These are phyloP conservation scores for Probaryconus sp. DNA, from an alignment of 1,140 invertebrate species.

Conservation along the genomic window DNA sequence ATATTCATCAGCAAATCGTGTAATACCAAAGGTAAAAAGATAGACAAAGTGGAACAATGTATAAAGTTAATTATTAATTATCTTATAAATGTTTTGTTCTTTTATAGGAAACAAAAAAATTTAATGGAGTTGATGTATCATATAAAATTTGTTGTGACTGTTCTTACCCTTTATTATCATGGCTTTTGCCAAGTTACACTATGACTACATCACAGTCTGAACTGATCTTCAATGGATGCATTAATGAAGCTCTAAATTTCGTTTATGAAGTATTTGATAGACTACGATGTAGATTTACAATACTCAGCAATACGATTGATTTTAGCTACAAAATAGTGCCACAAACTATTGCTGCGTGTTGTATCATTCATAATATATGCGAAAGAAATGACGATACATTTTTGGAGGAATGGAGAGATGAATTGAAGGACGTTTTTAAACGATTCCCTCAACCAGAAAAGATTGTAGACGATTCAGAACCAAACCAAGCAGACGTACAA, in stretches of 20 bases:
- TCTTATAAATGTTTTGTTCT: slow-evolving; percentile 3
- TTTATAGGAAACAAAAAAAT: slow-evolving; percentile 49
- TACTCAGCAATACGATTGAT: slow-evolving; percentile 62
- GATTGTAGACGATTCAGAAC: slow-evolving; percentile 31
- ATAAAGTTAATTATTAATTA: slow-evolving; percentile 5
- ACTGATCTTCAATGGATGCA: slow-evolving; percentile 53
- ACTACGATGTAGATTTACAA: slow-evolving; percentile 59
- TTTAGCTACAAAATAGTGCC: slow-evolving; percentile 62
- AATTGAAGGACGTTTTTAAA: slow-evolving; percentile 20
- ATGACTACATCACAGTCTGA: slow-evolving; percentile 25
- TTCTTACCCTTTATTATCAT: slow-evolving; percentile 54
- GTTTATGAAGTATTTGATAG: slow-evolving; percentile 57
- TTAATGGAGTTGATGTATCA: slow-evolving; percentile 57
- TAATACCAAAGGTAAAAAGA: slow-evolving; percentile 63
- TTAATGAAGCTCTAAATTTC: slow-evolving; percentile 53
- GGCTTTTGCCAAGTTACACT: slow-evolving; percentile 60
- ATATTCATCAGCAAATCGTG: slow-evolving; percentile 48
- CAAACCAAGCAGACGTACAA: neutral
- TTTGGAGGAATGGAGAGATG: slow-evolving; percentile 54
- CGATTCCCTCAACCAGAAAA: slow-evolving; percentile 63
- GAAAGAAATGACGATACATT: slow-evolving; percentile 53
- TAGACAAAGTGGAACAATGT: too few species aligned
- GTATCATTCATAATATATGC: slow-evolving; percentile 65
- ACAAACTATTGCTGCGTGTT: slow-evolving; percentile 64
- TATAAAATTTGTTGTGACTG: slow-evolving; percentile 62